These are phyloP conservation scores for Urosaurus nigricauda DNA, from an alignment of 2,797 vertebrate genomes.

Conservation along the genomic window DNA sequence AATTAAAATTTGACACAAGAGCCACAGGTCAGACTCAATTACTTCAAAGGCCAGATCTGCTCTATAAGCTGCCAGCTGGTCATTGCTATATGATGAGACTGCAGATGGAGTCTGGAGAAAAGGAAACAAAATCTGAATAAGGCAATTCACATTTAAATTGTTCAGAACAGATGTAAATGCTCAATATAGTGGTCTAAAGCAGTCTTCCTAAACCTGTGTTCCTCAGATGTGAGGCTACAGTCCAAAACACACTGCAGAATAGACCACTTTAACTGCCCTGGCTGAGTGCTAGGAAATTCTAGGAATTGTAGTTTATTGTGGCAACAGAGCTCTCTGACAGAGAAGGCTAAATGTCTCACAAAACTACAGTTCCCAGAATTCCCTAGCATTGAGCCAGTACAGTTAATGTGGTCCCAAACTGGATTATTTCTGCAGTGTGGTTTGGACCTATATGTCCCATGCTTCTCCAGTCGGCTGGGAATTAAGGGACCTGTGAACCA, in stretches of 20 bases:
- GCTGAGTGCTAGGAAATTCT: too few species aligned
- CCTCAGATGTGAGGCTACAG: not conserved
- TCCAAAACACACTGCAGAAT: too few species aligned
- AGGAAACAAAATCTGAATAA: not conserved
- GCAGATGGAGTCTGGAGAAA: not conserved
- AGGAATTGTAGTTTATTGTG: too few species aligned
- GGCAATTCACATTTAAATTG: not conserved
- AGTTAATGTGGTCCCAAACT: too few species aligned
- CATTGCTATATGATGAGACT: not conserved
- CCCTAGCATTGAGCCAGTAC: too few species aligned
- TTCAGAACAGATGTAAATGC: not conserved
- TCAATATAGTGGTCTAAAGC: not conserved
- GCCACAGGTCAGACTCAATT: not conserved
- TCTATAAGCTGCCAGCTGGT: not conserved
- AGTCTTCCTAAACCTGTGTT: not conserved
- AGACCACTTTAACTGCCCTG: too few species aligned
- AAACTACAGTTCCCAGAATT: too few species aligned
- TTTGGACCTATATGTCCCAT: not conserved
- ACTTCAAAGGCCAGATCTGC: not conserved
- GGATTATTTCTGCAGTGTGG: too few species aligned
- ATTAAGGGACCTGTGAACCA: too few species aligned
- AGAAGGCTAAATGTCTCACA: too few species aligned
- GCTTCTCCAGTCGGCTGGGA: not conserved
- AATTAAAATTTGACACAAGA: not conserved
- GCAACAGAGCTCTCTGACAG: too few species aligned